These are phyloP conservation scores for Oconnorella tubifera DNA, from an alignment of 2,888 invertebrate genomes.

Conservation along the genomic window DNA sequence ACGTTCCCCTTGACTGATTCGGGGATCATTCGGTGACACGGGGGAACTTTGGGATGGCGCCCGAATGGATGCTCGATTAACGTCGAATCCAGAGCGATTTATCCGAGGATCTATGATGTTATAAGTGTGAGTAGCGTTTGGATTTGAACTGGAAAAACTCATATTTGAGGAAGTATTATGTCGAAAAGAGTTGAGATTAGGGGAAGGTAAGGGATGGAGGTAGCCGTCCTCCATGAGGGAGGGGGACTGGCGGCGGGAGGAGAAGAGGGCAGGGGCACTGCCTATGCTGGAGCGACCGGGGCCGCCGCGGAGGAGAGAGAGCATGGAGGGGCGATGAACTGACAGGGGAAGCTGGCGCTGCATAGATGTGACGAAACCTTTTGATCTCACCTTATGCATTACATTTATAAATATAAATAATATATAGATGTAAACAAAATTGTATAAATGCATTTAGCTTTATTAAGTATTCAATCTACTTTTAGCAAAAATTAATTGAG, in stretches of 20 bases:
- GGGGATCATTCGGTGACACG: neutral
- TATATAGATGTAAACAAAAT: too few species aligned
- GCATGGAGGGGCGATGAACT: conserved; percentile 5
- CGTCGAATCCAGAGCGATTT: too few species aligned
- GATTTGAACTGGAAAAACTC: neutral
- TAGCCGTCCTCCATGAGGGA: neutral
- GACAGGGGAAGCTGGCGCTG: conserved; percentile 15
- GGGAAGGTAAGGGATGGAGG: conserved; percentile 9
- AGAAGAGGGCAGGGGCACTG: neutral
- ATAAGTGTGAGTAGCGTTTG: neutral
- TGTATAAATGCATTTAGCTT: too few species aligned
- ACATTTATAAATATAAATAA: too few species aligned
- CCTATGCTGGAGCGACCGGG: neutral
- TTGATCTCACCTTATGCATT: conserved; percentile 11
- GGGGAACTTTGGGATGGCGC: neutral
- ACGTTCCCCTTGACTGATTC: neutral
- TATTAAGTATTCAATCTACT: too few species aligned
- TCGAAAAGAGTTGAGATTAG: neutral
- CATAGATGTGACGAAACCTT: conserved; percentile 17
- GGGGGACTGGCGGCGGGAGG: neutral
- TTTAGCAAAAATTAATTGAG: too few species aligned
- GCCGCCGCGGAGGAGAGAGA: conserved; percentile 10
- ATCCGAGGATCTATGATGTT: neutral
- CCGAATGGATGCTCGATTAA: neutral
- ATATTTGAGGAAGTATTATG: neutral